Evolutionary conservation across 2,113 vertebrate genomes (phyloP).

Genomic region (Diadophis punctatus): DNA sequence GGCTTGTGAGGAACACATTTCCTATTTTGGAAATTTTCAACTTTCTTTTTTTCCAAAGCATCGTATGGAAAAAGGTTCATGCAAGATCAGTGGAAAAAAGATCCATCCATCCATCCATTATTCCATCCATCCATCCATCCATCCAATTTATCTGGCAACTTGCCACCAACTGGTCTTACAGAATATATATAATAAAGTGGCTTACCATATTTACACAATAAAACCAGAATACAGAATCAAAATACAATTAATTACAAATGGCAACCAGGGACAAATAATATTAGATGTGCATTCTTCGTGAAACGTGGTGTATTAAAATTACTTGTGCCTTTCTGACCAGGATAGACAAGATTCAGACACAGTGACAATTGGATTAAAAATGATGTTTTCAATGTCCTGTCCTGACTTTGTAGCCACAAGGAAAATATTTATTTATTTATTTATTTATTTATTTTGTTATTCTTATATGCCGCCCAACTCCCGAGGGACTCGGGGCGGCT

Average conservation of each 20-base stretch:
- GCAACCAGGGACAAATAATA: neutral
- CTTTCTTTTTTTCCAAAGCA: slow-evolving; percentile 11
- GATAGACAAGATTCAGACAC: neutral
- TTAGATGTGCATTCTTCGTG: neutral
- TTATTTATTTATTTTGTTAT: too few relatives aligned
- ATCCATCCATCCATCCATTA: neutral
- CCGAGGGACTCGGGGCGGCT: too few relatives aligned
- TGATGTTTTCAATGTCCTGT: neutral
- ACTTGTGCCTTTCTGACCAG: neutral
- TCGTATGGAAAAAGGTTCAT: slow-evolving; percentile 3
- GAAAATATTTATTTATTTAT: too few relatives aligned
- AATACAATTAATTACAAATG: neutral
- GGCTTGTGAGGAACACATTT: neutral
- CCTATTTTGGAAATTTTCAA: slow-evolving; percentile 18
- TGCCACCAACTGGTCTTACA: neutral
- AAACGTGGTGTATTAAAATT: neutral
- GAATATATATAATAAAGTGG: neutral
- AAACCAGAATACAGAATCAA: neutral
- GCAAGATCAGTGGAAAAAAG: slow-evolving; percentile 12
- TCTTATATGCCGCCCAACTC: too few relatives aligned
- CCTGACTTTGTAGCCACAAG: neutral
- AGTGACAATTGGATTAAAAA: neutral
- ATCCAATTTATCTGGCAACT: neutral
- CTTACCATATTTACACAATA: neutral
- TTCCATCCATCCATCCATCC: slow-evolving; percentile 6